A percentile compares a stretch with the other conserved stretches of the same genome.
These are phyloP conservation scores for Epistrophella euchroma DNA, from an alignment of 2,888 invertebrate species.

Conservation along the genomic window DNA sequence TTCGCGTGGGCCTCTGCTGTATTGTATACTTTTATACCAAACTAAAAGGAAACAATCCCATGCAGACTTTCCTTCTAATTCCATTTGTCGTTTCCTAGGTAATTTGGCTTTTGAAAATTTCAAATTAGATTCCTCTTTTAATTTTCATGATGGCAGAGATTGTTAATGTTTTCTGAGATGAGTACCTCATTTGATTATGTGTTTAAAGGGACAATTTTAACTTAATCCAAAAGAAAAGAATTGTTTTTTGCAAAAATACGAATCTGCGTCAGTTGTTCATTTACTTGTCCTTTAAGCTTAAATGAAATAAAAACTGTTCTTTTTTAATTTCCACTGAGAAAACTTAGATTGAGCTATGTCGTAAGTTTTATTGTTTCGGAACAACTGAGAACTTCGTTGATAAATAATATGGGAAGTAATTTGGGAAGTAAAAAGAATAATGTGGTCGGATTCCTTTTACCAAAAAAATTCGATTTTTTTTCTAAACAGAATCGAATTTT, in stretches of 20 bases:
- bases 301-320: too few species aligned
- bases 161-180: constrained; percentile 29
- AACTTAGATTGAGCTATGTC: too few species aligned
- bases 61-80: background rate
- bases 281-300: background rate
- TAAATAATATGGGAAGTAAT: too few species aligned
- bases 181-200: constrained; percentile 5
- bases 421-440: too few species aligned
- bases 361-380: too few species aligned
- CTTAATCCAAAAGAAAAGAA: background rate
- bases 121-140: constrained; percentile 25
- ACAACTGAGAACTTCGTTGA: too few species aligned
- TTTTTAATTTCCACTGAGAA: too few species aligned
- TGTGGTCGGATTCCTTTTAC: too few species aligned
- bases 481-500: too few species aligned
- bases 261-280: background rate
- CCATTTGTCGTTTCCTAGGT: constrained; percentile 6
- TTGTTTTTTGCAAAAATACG: background rate
- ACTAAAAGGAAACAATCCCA: constrained; percentile 35
- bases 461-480: too few species aligned
- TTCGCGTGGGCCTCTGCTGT: constrained; percentile 45
- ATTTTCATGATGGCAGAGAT: constrained; percentile 35
- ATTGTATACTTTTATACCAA: background rate
- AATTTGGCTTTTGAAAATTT: constrained; percentile 10
- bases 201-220: background rate